Evolutionary conservation across 2,113 vertebrate species (phyloP).

Genomic region (Hylia prasina): DNA sequence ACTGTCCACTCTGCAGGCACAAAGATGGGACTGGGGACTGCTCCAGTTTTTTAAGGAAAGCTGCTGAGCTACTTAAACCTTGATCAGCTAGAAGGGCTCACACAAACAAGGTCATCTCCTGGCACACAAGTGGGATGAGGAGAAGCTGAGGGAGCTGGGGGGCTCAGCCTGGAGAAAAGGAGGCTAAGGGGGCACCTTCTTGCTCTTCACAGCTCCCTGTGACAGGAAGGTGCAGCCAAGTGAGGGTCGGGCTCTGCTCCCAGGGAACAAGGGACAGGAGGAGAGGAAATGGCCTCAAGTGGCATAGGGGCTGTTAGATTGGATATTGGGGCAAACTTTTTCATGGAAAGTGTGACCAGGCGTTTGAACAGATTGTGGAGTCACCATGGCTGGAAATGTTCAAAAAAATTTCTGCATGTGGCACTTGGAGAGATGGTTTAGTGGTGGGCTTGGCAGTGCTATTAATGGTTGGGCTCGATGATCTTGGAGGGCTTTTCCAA

Average conservation of each 20-base stretch:
- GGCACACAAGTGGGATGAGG: not conserved
- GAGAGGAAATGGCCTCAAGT: not conserved
- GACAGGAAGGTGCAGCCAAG: not conserved
- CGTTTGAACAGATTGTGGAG: not conserved
- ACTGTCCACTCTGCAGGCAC: not conserved
- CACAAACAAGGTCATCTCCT: not conserved
- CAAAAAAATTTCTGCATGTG: not conserved
- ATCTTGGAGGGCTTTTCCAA: not conserved
- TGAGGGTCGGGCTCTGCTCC: not conserved
- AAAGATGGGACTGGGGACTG: not conserved
- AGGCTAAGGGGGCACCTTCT: not conserved
- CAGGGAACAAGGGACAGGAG: not conserved
- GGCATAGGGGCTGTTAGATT: not conserved
- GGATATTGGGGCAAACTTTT: not conserved
- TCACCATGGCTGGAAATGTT: not conserved
- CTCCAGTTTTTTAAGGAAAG: not conserved
- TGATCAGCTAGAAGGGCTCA: not conserved
- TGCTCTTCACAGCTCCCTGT: not conserved
- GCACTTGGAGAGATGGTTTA: not conserved
- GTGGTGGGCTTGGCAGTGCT: not conserved
- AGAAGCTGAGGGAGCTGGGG: accelerated
- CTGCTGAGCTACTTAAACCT: not conserved
- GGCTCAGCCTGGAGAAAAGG: not conserved
- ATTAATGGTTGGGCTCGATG: not conserved
- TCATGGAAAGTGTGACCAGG: not conserved